phyloP scores from a whole-genome alignment of 2,113 vertebrate species.

The Arenaria interpres region DNA sequence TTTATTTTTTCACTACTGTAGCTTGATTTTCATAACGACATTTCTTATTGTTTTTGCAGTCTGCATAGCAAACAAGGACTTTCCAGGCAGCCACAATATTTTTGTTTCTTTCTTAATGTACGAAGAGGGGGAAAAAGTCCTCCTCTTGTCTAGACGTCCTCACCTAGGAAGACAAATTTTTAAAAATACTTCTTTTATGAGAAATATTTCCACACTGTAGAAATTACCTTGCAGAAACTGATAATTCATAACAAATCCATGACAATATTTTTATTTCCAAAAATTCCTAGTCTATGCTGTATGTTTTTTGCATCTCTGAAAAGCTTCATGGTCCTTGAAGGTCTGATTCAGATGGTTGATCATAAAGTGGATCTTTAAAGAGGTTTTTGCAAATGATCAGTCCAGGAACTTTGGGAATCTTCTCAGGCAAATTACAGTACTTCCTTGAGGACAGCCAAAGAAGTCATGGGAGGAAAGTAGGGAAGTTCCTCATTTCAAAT shows the following conservation, averaged over 20 bases:
- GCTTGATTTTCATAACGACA: background rate
- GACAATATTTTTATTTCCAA: background rate
- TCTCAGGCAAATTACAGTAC: background rate
- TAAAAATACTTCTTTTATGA: background rate
- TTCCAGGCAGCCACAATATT: background rate
- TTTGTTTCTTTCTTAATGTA: background rate
- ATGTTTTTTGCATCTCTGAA: background rate
- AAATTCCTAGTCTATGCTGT: background rate
- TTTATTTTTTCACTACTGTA: background rate
- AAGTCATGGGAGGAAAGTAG: background rate
- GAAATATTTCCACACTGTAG: background rate
- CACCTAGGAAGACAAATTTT: background rate
- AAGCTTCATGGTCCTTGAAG: background rate
- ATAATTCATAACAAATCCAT: background rate
- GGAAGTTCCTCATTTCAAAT: background rate
- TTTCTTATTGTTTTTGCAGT: background rate
- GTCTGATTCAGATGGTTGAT: background rate
- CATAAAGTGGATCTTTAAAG: background rate
- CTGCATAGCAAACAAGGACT: background rate
- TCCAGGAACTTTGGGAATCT: background rate
- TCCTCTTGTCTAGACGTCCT: background rate
- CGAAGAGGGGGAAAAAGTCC: accelerated
- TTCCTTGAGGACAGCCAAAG: background rate
- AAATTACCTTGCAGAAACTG: background rate
- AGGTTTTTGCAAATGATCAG: background rate